Evolutionary conservation across 1,140 invertebrate genomes (phyloP), one percentile per base, ranked within the genome.

Genomic region (Oryzaephilus surinamensis): DNA sequence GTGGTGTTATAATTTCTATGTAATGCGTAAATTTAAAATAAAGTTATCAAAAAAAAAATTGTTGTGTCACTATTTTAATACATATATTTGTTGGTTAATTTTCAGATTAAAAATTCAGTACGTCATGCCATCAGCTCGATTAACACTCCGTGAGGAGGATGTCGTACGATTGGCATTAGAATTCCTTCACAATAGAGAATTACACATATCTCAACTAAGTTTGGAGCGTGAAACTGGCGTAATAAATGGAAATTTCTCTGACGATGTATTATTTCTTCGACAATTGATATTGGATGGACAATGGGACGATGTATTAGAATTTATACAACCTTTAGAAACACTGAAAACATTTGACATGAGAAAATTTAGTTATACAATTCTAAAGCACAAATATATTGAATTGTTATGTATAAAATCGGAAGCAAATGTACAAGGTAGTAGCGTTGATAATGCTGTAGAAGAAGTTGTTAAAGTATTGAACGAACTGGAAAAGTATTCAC

Each of bases 251-350:
- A 67, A 89, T 65, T 78, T 83, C 72, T 67, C 91, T 16, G 86
- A 96, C 61, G 95, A 97, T 61, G 77, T 94, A 1, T 71, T 97
- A 0, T 97, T 97, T 60, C 69, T 97, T 3, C 73, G 95, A 8
- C 92, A 88, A 64, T 72, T 97, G 7, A 94, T 97, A 47, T 72
- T 97, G 7, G 94, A 97, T 65, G 95, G 95, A 15, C 91, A 96
- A 66, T 97, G 94, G 94, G 94, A 98, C 64, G 92, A 97, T 64
- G 91, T 88, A 1, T 66, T 96, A 11, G 90, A 97, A 55, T 98
- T 97, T 63, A 84, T 97, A 33, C 89, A 97, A 64, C 94, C 94
- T 0, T 66, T 98, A n/a, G 82, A 88, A 61, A 73, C 77, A 2
- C 64, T 91, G 1, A 79, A 78, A 46, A 71, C 76, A 19, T 90